These are phyloP conservation scores for Spisula solida DNA, from an alignment of 2,888 invertebrate species.

Conservation along the genomic window DNA sequence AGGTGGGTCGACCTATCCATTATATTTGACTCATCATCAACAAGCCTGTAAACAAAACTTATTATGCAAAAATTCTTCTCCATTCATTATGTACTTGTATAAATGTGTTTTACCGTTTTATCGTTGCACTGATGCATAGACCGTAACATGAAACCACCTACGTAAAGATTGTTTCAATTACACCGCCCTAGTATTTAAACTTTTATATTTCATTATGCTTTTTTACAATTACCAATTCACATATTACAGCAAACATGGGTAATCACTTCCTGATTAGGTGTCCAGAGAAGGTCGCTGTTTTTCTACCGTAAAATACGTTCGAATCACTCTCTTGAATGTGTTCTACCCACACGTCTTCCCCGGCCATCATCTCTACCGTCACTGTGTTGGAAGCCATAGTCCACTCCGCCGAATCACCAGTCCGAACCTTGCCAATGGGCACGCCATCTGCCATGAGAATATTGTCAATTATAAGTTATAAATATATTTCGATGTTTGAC, in stretches of 20 bases:
- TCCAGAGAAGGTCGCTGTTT: slow-evolving; percentile 63
- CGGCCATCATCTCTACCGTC: slow-evolving; percentile 52
- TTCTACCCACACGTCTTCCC: slow-evolving; percentile 69
- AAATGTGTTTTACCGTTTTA: no score
- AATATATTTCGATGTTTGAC: no score
- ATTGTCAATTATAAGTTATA: no score
- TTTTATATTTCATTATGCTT: neutral
- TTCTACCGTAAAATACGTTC: slow-evolving; percentile 57
- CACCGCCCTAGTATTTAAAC: neutral
- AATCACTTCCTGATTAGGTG: slow-evolving; percentile 50
- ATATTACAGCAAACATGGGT: neutral
- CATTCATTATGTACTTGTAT: no score
- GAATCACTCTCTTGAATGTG: slow-evolving; percentile 66
- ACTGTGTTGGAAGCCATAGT: slow-evolving; percentile 62
- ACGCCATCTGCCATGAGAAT: slow-evolving; percentile 34
- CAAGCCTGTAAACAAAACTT: no score
- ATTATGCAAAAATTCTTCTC: no score
- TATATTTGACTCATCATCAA: no score
- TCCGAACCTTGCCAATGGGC: slow-evolving; percentile 54
- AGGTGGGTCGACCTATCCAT: no score
- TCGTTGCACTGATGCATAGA: no score
- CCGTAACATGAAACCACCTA: neutral
- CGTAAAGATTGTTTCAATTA: neutral
- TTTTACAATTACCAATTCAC: neutral
- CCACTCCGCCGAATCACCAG: slow-evolving; percentile 56